Conservation (phyloP, 2,113 vertebrate species). For the Ranitomeya variabilis region DNA sequence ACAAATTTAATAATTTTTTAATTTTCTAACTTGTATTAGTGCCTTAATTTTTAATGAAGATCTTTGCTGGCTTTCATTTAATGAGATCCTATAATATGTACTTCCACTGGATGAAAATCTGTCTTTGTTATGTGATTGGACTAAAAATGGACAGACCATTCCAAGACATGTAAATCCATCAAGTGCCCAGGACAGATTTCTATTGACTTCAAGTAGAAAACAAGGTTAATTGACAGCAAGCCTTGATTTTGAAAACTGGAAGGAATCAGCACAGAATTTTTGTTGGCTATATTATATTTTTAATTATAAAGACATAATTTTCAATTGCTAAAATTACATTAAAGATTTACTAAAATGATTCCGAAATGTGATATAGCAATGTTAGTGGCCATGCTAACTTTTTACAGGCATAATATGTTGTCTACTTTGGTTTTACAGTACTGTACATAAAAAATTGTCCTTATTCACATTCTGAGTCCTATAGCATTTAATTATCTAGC, state of each 20-base stretch:
- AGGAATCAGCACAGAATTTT: no score
- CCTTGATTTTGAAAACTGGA: no score
- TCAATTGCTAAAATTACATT: background rate
- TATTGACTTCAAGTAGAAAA: background rate
- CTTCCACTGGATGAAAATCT: background rate
- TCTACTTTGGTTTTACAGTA: background rate
- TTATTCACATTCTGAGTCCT: conserved; percentile 23
- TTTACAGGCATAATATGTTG: background rate
- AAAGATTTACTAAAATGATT: background rate
- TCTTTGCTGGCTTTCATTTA: background rate
- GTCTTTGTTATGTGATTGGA: background rate
- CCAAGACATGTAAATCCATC: background rate
- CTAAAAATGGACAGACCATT: background rate
- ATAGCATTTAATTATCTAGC: conserved; percentile 25
- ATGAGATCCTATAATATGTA: background rate
- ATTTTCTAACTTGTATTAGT: background rate
- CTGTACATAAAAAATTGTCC: background rate
- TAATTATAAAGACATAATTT: background rate
- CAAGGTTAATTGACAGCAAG: no score
- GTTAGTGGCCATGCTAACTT: background rate
- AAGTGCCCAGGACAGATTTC: background rate
- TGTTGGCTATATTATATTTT: background rate
- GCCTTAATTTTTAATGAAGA: background rate
- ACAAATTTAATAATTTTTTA: no score
- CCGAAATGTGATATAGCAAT: background rate